Percentiles rank a stretch among this genome's conserved stretches.
These are phyloP conservation scores for Trididemnum nubilum DNA, from an alignment of 23 tunicate genomes.

Conservation along the genomic window DNA sequence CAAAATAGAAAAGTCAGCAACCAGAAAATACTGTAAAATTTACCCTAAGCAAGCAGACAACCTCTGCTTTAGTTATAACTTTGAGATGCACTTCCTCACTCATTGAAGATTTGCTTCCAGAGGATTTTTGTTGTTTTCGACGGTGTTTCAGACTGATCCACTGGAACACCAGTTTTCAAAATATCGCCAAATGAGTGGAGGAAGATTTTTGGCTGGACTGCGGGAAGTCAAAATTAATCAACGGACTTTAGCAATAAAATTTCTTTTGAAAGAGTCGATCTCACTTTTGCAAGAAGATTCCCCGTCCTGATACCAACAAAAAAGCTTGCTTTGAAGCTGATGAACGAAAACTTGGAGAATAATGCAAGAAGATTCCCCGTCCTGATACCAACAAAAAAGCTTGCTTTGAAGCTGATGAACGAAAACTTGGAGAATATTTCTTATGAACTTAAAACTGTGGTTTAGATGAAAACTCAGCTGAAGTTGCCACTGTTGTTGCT, in stretches of 20 bases:
- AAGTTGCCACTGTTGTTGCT: too few species aligned
- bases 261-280: too few species aligned
- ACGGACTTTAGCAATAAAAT: neutral
- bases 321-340: too few species aligned
- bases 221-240: neutral
- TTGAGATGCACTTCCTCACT: constrained; percentile 11
- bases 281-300: too few species aligned
- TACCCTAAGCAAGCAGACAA: constrained; percentile 27
- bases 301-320: neutral
- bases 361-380: neutral
- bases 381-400: neutral
- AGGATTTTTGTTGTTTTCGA: neutral
- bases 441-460: too few species aligned
- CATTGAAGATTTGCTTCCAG: constrained; percentile 11
- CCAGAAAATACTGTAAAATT: neutral
- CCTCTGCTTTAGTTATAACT: neutral
- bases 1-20: neutral
- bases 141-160: constrained; percentile 11
- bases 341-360: too few species aligned
- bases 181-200: constrained; percentile 34
- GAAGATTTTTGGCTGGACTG: constrained; percentile 19
- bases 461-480: too few species aligned
- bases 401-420: too few species aligned
- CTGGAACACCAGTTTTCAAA: constrained; percentile 28
- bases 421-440: too few species aligned